These are phyloP conservation scores for Oxyscelio sp. DNA, from an alignment of 2,888 invertebrate genomes.

Conservation along the genomic window DNA sequence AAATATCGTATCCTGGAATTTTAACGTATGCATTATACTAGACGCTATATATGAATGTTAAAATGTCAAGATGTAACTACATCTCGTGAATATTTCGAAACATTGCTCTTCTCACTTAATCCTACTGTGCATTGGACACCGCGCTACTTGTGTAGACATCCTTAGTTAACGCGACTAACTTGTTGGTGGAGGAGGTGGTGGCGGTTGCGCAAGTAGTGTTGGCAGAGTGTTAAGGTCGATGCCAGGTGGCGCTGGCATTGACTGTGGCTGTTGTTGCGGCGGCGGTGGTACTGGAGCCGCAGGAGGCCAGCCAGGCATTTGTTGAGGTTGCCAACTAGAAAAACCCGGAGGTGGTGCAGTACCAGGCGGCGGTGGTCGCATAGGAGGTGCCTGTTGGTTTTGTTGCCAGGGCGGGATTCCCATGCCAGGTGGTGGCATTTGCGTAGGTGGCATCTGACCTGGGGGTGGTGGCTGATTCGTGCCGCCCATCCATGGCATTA, in stretches of 20 bases:
- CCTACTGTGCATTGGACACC: no score
- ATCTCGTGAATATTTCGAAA: no score
- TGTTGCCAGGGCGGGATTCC: constrained; percentile 87
- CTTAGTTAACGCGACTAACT: constrained; percentile 84
- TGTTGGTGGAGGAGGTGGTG: constrained; percentile 91
- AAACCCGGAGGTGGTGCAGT: constrained; percentile 86
- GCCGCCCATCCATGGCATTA: constrained; percentile 90
- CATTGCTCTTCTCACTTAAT: no score
- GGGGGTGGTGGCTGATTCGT: constrained; percentile 88
- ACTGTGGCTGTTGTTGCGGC: constrained; percentile 88
- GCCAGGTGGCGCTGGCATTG: constrained; percentile 88
- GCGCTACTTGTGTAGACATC: no score
- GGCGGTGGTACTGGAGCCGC: constrained; percentile 89
- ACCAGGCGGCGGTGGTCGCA: constrained; percentile 87
- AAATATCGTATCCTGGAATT: no score
- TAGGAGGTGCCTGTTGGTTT: constrained; percentile 80
- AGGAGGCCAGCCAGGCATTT: constrained; percentile 86
- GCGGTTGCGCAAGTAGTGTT: constrained; percentile 91
- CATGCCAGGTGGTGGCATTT: constrained; percentile 87
- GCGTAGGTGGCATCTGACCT: constrained; percentile 85
- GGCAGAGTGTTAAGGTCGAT: constrained; percentile 90
- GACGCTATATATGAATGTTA: no score
- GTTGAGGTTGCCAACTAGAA: constrained; percentile 77
- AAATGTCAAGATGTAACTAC: no score
- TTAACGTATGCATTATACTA: no score